These are phyloP conservation scores for Leptocoma aspasia DNA, from an alignment of 2,113 vertebrate genomes.

Conservation along the genomic window DNA sequence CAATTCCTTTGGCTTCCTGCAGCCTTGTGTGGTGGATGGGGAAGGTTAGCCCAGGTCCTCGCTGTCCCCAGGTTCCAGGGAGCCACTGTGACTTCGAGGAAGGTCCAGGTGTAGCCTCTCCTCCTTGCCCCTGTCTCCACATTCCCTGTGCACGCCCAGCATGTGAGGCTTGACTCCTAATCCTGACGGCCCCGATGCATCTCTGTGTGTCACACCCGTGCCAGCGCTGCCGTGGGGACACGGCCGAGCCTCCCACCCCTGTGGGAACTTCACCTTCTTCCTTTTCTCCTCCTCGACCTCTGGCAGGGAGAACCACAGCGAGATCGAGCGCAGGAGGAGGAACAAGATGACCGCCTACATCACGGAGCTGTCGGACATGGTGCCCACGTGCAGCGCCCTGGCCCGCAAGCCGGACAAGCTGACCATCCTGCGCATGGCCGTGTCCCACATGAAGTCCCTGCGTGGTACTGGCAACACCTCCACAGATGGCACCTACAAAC, in stretches of 20 bases:
- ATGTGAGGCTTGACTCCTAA: conserved; percentile 38
- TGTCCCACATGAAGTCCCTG: conserved; percentile 97
- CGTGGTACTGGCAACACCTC: conserved; percentile 88
- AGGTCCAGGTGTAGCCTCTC: background rate
- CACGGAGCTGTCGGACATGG: conserved; percentile 92
- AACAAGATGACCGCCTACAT: conserved; percentile 87
- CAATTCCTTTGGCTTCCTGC: background rate
- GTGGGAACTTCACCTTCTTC: background rate
- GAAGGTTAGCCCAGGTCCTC: background rate
- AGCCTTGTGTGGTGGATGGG: accelerated
- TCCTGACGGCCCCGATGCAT: background rate
- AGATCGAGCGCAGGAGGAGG: conserved; percentile 78
- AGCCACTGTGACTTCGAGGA: accelerated
- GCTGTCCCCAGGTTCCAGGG: background rate
- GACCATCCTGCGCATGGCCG: conserved; percentile 97
- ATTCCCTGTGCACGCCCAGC: conserved; percentile 59
- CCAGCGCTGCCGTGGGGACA: background rate
- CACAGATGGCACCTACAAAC: conserved; percentile 91
- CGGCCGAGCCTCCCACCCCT: background rate
- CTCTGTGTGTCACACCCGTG: background rate
- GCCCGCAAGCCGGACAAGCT: conserved; percentile 97
- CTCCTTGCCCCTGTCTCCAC: background rate
- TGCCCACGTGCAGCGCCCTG: conserved; percentile 95
- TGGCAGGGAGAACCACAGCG: conserved; percentile 82
- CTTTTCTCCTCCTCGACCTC: background rate